Percentiles rank a stretch among this genome's conserved stretches.
phyloP scores from a whole-genome alignment of 2,113 vertebrate genomes.

The Bungarus multicinctus region DNA sequence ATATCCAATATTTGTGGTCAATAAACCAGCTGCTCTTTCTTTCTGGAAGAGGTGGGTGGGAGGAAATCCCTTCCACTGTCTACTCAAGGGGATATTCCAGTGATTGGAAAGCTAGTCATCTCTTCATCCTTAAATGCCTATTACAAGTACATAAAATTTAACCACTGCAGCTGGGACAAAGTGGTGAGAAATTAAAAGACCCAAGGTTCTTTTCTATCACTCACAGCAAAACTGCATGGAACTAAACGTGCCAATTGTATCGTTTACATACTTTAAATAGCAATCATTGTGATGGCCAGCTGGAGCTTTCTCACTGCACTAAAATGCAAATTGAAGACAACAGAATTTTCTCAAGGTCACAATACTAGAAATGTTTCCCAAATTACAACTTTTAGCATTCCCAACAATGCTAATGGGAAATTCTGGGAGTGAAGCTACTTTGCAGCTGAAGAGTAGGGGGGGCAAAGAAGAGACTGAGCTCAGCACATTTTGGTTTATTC shows the following conservation, averaged over 20 bases:
- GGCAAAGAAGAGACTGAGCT: background rate
- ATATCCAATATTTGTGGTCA: background rate
- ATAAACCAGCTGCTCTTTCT: background rate
- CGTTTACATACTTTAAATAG: background rate
- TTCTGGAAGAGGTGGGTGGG: background rate
- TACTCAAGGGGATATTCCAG: background rate
- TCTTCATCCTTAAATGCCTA: background rate
- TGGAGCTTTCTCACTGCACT: background rate
- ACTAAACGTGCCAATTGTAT: background rate
- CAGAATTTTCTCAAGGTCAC: background rate
- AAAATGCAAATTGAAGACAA: background rate
- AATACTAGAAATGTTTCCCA: background rate
- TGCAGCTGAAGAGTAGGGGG: background rate
- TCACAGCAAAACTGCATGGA: background rate
- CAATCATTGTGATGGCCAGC: background rate
- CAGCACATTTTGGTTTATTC: background rate
- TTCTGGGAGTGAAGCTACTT: background rate
- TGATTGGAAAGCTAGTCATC: background rate
- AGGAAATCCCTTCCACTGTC: background rate
- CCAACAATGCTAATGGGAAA: background rate
- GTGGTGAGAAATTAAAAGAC: background rate
- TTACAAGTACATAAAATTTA: background rate
- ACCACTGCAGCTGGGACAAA: background rate
- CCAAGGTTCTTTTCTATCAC: background rate
- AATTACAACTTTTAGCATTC: background rate